These are phyloP conservation scores for Cercopithecus mona DNA, from an alignment of 2,113 vertebrate genomes.

Conservation along the genomic window DNA sequence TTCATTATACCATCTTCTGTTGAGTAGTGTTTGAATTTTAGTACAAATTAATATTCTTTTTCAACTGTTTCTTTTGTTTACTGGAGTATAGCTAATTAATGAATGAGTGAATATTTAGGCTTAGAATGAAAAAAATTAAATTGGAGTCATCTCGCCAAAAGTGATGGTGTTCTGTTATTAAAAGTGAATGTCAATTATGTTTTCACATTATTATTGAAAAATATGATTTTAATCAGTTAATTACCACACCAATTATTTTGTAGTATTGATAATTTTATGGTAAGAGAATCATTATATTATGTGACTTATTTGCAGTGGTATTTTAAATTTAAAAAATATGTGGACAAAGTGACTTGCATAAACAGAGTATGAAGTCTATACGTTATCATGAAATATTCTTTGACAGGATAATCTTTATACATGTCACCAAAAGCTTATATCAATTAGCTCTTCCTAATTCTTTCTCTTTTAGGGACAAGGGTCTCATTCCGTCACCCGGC, in stretches of 20 bases:
- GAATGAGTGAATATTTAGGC: background rate
- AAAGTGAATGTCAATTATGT: slow-evolving; percentile 24
- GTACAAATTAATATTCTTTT: background rate
- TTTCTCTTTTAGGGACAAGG: too few relatives aligned
- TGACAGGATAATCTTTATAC: background rate
- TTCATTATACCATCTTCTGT: background rate
- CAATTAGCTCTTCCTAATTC: background rate
- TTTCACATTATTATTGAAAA: slow-evolving; percentile 30
- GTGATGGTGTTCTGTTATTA: slow-evolving; percentile 4
- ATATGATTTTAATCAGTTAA: background rate
- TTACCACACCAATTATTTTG: background rate
- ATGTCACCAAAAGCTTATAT: background rate
- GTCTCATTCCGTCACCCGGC: too few relatives aligned
- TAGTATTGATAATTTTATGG: slow-evolving; percentile 4
- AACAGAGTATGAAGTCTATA: background rate
- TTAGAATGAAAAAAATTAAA: background rate
- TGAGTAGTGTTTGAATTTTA: slow-evolving; percentile 39
- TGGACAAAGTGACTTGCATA: background rate
- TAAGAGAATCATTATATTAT: background rate
- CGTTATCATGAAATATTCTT: background rate
- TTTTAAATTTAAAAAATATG: background rate
- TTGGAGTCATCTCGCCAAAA: background rate
- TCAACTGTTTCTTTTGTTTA: background rate
- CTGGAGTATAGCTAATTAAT: background rate
- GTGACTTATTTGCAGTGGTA: background rate